These are phyloP conservation scores for Leucophenga maculata DNA, from an alignment of 2,888 invertebrate species.

Conservation along the genomic window DNA sequence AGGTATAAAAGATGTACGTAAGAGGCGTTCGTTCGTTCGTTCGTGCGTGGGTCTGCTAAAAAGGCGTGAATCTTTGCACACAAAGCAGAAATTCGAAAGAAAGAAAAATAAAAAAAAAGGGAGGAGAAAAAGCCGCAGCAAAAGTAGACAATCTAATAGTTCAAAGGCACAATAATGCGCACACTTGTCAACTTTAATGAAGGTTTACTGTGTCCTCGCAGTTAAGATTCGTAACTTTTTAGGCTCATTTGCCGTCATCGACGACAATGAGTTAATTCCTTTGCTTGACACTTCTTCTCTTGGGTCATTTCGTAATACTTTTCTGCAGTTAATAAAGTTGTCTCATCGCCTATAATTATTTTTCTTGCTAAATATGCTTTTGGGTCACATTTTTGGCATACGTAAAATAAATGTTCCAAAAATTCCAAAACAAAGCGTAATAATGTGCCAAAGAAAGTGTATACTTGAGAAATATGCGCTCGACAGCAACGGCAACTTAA, in stretches of 20 bases:
- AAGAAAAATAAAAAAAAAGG: constrained; percentile 29
- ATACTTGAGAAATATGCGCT: constrained; percentile 40
- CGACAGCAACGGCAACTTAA: constrained; percentile 24
- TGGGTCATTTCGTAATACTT: constrained; percentile 34
- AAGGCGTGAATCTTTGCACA: constrained; percentile 43
- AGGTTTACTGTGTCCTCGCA: constrained; percentile 51
- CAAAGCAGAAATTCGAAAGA: constrained; percentile 54
- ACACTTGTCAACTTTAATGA: constrained; percentile 66
- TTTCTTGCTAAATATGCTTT: constrained; percentile 59
- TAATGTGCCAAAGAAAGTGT: constrained; percentile 55
- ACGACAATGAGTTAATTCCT: constrained; percentile 61
- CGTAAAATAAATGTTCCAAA: constrained; percentile 47
- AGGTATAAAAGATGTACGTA: background rate
- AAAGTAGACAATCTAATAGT: constrained; percentile 9
- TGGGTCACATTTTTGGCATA: constrained; percentile 47
- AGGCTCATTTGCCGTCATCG: constrained; percentile 26
- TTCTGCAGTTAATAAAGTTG: constrained; percentile 59
- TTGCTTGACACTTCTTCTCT: constrained; percentile 58
- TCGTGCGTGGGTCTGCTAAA: constrained; percentile 11
- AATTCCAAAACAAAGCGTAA: constrained; percentile 49
- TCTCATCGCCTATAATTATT: constrained; percentile 55
- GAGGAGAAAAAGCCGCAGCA: background rate
- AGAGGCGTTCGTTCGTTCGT: background rate
- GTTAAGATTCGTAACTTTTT: constrained; percentile 47
- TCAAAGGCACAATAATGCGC: constrained; percentile 19